phyloP scores from a whole-genome alignment of 2,888 invertebrate species.

The Poecilus cupreus region DNA sequence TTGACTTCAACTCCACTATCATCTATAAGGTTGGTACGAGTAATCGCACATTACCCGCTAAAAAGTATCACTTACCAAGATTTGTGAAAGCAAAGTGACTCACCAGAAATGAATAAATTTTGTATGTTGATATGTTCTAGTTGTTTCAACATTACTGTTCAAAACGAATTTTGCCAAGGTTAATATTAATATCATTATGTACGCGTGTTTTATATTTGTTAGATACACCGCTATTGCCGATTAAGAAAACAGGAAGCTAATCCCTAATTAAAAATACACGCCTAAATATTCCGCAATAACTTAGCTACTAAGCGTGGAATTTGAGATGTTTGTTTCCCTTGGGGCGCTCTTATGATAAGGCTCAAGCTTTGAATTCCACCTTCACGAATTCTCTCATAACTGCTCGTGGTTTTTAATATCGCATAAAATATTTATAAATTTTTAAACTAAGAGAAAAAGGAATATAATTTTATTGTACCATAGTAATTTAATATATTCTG shows the following conservation, averaged over 20 bases:
- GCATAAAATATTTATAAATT: not conserved
- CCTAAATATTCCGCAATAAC: conserved; percentile 2
- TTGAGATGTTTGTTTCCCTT: conserved; percentile 9
- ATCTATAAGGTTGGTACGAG: no score
- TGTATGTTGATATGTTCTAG: no score
- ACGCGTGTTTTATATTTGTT: not conserved
- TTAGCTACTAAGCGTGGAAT: not conserved
- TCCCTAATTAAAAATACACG: conserved; percentile 4
- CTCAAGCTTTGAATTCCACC: not conserved
- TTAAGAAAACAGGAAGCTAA: not conserved
- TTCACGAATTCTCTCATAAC: not conserved
- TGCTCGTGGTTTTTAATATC: conserved; percentile 4
- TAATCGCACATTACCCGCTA: no score
- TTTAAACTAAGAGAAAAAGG: not conserved
- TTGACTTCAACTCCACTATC: no score
- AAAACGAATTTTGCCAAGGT: no score
- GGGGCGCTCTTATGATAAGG: not conserved
- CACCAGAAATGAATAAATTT: no score
- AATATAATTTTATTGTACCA: not conserved
- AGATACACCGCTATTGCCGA: not conserved
- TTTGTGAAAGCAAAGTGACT: no score
- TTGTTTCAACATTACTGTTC: no score
- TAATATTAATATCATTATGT: not conserved
- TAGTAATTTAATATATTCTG: no score
- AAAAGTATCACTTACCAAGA: no score